Conservation (phyloP, 2,888 invertebrate genomes). For the Sericinus montela region DNA sequence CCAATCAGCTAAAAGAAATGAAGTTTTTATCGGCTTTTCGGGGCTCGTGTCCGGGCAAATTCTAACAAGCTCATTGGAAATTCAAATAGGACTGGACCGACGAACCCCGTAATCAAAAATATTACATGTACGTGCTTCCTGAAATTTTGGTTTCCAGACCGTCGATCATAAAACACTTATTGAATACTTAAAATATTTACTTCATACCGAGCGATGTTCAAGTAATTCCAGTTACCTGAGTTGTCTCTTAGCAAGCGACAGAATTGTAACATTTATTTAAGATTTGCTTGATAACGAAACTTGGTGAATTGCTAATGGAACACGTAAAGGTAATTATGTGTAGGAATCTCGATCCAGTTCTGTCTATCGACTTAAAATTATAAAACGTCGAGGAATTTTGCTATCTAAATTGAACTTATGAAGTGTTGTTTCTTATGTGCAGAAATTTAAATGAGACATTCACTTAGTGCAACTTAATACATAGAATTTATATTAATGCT, state of each 20-base stretch:
- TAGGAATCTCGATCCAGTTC: slow-evolving; percentile 16
- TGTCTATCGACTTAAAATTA: slow-evolving; percentile 24
- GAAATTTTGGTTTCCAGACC: slow-evolving; percentile 45
- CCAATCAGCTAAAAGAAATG: slow-evolving; percentile 58
- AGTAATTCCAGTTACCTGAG: slow-evolving; percentile 7
- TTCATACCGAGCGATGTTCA: slow-evolving; percentile 8
- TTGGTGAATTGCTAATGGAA: slow-evolving; percentile 16
- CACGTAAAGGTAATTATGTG: slow-evolving; percentile 19
- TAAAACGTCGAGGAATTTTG: slow-evolving; percentile 26
- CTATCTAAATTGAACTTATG: slow-evolving; percentile 51
- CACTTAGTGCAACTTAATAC: not conserved
- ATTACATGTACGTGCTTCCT: slow-evolving; percentile 75
- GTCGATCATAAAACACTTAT: slow-evolving; percentile 32
- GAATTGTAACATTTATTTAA: slow-evolving; percentile 13
- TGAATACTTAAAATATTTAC: slow-evolving; percentile 26
- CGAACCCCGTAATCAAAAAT: slow-evolving; percentile 76
- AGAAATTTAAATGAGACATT: slow-evolving; percentile 4
- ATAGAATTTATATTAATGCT: slow-evolving; percentile 13
- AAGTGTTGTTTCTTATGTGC: slow-evolving; percentile 46
- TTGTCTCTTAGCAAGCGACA: slow-evolving; percentile 12
- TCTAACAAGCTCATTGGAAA: slow-evolving; percentile 78
- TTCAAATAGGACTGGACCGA: slow-evolving; percentile 70
- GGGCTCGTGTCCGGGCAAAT: slow-evolving; percentile 51
- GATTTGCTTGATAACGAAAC: slow-evolving; percentile 5
- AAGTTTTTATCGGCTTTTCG: slow-evolving; percentile 63